Conservation (phyloP, 2,888 invertebrate genomes). For the Vannuccia rotundouncinata region DNA sequence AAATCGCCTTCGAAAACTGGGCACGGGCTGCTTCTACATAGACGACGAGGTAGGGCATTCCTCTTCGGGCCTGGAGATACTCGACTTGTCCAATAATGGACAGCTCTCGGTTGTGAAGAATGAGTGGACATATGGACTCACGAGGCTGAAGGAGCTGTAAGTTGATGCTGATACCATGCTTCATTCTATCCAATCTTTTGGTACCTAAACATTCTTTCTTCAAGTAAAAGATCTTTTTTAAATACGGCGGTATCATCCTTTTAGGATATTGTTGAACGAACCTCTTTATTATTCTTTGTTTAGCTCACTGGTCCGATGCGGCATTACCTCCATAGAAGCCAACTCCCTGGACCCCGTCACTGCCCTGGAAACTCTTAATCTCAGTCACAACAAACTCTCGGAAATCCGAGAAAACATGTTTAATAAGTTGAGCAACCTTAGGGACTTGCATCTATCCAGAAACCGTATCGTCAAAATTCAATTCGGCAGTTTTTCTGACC, state of each 20-base stretch:
- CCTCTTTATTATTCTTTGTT: background rate
- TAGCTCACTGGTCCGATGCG: background rate
- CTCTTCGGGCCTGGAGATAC: background rate
- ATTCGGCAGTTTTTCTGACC: background rate
- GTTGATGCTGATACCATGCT: too few species aligned
- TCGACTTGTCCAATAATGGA: background rate
- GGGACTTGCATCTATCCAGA: background rate
- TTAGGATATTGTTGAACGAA: too few species aligned
- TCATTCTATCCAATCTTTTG: too few species aligned
- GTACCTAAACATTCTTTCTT: too few species aligned
- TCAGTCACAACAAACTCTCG: background rate
- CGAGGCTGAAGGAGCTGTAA: background rate
- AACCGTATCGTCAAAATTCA: background rate
- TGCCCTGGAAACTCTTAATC: background rate
- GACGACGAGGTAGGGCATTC: background rate
- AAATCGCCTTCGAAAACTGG: background rate
- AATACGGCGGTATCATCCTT: too few species aligned
- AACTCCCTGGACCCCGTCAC: background rate
- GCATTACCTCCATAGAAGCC: background rate
- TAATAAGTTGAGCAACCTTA: background rate
- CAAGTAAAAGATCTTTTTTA: too few species aligned
- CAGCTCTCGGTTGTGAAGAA: background rate
- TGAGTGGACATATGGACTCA: background rate
- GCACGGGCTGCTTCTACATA: slow-evolving; percentile 8
- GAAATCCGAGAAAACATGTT: background rate